A percentile compares a stretch with the other conserved stretches of the same genome.
Conservation (phyloP, 2,797 vertebrate genomes). For the Pelochelys cantorii region DNA sequence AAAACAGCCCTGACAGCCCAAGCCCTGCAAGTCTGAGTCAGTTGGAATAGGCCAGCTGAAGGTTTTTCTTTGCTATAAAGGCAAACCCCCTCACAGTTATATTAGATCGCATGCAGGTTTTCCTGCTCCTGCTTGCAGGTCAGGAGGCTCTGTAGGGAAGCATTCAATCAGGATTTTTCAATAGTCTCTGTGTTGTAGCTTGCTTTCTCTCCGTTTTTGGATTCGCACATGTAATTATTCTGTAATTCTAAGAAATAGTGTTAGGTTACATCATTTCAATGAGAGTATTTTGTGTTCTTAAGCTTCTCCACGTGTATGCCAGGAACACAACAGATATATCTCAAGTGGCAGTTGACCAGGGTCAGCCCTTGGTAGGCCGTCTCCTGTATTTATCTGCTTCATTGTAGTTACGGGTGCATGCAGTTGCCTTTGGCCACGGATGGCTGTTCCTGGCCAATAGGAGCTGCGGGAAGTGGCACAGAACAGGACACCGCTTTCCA, state of each 20-base stretch:
- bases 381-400: neutral
- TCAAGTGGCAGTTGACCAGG: no score
- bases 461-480: no score
- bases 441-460: no score
- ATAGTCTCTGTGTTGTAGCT: neutral
- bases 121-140: neutral
- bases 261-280: neutral
- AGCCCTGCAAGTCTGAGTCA: no score
- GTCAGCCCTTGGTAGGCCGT: no score
- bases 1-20: no score
- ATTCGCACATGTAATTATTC: neutral
- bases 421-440: no score
- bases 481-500: no score
- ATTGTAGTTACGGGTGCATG: neutral
- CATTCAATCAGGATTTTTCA: neutral
- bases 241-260: neutral
- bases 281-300: neutral
- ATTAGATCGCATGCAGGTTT: neutral
- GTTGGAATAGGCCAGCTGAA: no score
- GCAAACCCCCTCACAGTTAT: no score
- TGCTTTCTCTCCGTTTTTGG: neutral
- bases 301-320: neutral
- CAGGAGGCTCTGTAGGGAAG: neutral
- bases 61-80: no score
- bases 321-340: neutral